Evolutionary conservation across 2,113 vertebrate genomes (phyloP).

Genomic region (Bufo gargarizans): DNA sequence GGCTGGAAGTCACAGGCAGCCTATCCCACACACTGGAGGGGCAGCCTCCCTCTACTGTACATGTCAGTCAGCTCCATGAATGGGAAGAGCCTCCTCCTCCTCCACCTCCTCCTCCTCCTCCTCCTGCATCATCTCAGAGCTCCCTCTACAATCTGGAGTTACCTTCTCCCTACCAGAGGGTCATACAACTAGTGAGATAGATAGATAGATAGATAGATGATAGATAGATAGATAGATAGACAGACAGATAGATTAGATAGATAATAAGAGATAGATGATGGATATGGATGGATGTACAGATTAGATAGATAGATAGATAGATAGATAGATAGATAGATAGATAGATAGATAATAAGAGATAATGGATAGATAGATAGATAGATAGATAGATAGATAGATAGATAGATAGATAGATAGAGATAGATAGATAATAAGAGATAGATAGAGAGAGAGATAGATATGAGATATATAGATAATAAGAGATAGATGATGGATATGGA

Average conservation of each 20-base stretch:
- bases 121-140: neutral
- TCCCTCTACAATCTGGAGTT: neutral
- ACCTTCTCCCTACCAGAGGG: neutral
- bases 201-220: neutral
- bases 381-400: neutral
- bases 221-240: neutral
- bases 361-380: neutral
- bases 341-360: neutral
- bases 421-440: too few species aligned
- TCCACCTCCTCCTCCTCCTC: neutral
- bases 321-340: conserved; percentile 1
- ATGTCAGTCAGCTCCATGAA: neutral
- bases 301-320: neutral
- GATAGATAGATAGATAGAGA: too few species aligned
- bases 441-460: too few species aligned
- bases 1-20: conserved; percentile 22
- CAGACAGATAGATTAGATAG: neutral
- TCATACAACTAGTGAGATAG: neutral
- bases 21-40: conserved; percentile 29
- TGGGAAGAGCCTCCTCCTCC: neutral
- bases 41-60: conserved; percentile 42
- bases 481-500: too few species aligned
- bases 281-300: neutral
- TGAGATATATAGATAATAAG: too few species aligned
- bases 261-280: neutral